These are phyloP conservation scores for Lordiphosa clarofinis DNA, from an alignment of 1,140 invertebrate genomes.

Conservation along the genomic window DNA sequence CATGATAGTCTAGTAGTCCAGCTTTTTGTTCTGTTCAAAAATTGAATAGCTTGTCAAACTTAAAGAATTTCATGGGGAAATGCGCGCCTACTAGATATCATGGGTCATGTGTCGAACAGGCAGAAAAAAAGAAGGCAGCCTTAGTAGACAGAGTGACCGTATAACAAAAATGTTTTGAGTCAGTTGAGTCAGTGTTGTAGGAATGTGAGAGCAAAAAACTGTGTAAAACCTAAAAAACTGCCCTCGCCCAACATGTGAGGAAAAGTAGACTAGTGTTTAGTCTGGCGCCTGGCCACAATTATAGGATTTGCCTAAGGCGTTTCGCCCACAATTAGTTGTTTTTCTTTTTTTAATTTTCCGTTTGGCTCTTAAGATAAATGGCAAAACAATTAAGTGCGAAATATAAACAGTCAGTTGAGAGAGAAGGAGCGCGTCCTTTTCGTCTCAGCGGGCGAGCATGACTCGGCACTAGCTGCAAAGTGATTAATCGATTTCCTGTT, in stretches of 20 bases:
- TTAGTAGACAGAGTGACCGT: too few relatives aligned
- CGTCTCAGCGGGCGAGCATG: slow-evolving; percentile 12
- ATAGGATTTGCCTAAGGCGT: slow-evolving; percentile 62
- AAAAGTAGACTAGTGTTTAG: too few relatives aligned
- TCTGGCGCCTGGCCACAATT: slow-evolving; percentile 61
- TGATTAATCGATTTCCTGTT: background rate
- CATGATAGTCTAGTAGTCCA: too few relatives aligned
- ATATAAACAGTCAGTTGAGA: slow-evolving; percentile 67
- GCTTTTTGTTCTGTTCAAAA: too few relatives aligned
- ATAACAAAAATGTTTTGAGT: too few relatives aligned
- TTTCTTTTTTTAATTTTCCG: slow-evolving; percentile 18
- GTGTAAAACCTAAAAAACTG: slow-evolving; percentile 5
- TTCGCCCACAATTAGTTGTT: slow-evolving; percentile 48
- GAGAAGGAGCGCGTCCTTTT: slow-evolving; percentile 18
- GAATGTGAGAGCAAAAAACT: too few relatives aligned
- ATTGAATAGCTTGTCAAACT: too few relatives aligned
- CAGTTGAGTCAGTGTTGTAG: too few relatives aligned
- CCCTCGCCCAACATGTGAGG: slow-evolving; percentile 1
- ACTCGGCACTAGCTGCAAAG: slow-evolving; percentile 22
- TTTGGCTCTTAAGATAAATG: slow-evolving; percentile 64
- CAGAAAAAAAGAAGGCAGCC: too few relatives aligned
- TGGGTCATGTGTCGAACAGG: too few relatives aligned
- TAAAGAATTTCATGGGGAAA: too few relatives aligned
- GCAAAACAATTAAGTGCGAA: slow-evolving; percentile 79
- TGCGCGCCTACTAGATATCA: too few relatives aligned